Percentiles rank a stretch among this genome's conserved stretches.
Conservation (phyloP, 2,888 invertebrate species). For the Cremastobaeus sp. region DNA sequence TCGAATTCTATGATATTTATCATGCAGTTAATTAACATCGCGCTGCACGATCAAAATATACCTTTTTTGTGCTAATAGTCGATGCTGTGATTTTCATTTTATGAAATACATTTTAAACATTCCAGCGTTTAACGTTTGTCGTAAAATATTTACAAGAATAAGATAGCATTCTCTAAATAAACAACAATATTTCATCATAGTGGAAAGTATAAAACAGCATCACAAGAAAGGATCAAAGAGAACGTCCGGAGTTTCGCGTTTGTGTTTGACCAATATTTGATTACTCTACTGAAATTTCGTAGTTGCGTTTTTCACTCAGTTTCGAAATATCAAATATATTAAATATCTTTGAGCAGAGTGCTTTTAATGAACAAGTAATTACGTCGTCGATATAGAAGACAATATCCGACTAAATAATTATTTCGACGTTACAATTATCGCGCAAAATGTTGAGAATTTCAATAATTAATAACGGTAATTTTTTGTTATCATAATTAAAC, state of each 20-base stretch:
- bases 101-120: too few relatives aligned
- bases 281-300: constrained; percentile 54
- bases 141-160: constrained; percentile 5
- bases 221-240: constrained; percentile 45
- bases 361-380: constrained; percentile 14
- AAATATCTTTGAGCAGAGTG: constrained; percentile 6
- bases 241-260: constrained; percentile 36
- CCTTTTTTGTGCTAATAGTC: too few relatives aligned
- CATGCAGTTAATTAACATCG: too few relatives aligned
- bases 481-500: too few relatives aligned
- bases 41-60: too few relatives aligned
- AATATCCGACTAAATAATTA: too few relatives aligned
- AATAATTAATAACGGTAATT: too few relatives aligned
- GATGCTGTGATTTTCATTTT: too few relatives aligned
- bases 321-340: constrained; percentile 22
- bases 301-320: constrained; percentile 24
- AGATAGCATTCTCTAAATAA: constrained; percentile 34
- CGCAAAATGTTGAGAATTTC: too few relatives aligned
- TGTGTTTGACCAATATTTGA: constrained; percentile 53
- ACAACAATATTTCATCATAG: constrained; percentile 36
- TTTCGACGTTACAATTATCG: too few relatives aligned
- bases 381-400: not conserved
- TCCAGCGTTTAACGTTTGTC: too few relatives aligned
- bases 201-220: constrained; percentile 38
- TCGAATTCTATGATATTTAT: too few relatives aligned